These are phyloP conservation scores for Syritta pipiens DNA, from an alignment of 2,888 invertebrate species.

Conservation along the genomic window DNA sequence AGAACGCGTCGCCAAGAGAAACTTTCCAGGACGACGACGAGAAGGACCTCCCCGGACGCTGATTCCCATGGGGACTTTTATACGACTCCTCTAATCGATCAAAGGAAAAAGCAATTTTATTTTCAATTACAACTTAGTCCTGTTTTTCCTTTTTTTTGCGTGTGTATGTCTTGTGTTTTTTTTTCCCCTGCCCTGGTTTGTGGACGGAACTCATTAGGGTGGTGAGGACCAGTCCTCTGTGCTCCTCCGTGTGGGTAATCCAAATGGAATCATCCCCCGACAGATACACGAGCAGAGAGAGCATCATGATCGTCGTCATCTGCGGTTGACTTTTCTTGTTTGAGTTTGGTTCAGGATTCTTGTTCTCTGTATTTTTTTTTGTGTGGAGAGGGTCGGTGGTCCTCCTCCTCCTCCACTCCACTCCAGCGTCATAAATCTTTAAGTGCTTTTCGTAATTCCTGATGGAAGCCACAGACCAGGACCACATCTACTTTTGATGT, in stretches of 20 bases:
- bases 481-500: no score
- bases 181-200: slow-evolving; percentile 13
- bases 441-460: slow-evolving; percentile 57
- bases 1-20: neutral
- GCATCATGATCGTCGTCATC: slow-evolving; percentile 40
- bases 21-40: no score
- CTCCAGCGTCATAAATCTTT: slow-evolving; percentile 41
- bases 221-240: neutral
- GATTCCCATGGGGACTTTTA: slow-evolving; percentile 2
- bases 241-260: slow-evolving; percentile 38
- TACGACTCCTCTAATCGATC: slow-evolving; percentile 52
- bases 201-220: slow-evolving; percentile 44
- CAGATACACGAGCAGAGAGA: slow-evolving; percentile 39
- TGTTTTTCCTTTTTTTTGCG: slow-evolving; percentile 3
- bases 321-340: slow-evolving; percentile 33
- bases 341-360: slow-evolving; percentile 10
- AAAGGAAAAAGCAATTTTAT: slow-evolving; percentile 56
- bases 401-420: slow-evolving; percentile 1
- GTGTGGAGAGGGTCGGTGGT: neutral
- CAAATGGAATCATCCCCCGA: slow-evolving; percentile 49
- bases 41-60: neutral
- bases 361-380: neutral
- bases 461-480: no score
- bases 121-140: slow-evolving; percentile 60
- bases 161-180: slow-evolving; percentile 9